Conservation (phyloP, 2,113 vertebrate species). For the Himantopus leucocephalus region DNA sequence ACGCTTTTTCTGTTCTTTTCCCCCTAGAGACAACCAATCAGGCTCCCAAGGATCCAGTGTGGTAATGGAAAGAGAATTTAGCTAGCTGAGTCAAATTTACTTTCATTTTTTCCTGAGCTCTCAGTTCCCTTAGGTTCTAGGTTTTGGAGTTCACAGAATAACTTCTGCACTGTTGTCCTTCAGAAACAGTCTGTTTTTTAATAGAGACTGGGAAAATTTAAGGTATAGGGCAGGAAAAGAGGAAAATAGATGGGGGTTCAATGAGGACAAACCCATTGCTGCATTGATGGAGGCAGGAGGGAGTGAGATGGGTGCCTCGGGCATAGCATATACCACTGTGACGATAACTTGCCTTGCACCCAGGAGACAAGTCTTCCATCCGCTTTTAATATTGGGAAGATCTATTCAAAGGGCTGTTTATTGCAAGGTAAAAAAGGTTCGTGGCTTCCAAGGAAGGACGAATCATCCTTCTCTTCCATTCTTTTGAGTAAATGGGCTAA, state of each 20-base stretch:
- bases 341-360: not conserved
- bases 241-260: not conserved
- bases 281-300: not conserved
- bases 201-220: not conserved
- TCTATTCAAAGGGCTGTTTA: not conserved
- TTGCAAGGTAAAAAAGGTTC: not conserved
- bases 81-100: not conserved
- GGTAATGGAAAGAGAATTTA: not conserved
- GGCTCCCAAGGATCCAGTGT: not conserved
- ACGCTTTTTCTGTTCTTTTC: not conserved
- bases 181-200: not conserved
- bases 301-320: fast-evolving
- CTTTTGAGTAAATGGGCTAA: not conserved
- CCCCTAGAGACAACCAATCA: not conserved
- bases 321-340: not conserved
- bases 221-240: not conserved
- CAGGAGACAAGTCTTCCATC: not conserved
- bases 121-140: not conserved
- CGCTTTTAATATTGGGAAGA: not conserved
- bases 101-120: not conserved
- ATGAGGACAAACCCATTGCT: not conserved
- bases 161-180: not conserved
- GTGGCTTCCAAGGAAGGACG: not conserved
- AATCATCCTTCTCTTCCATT: not conserved
- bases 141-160: not conserved